These are phyloP conservation scores for Microvelia longipes DNA, from an alignment of 1,140 invertebrate species.

Conservation along the genomic window DNA sequence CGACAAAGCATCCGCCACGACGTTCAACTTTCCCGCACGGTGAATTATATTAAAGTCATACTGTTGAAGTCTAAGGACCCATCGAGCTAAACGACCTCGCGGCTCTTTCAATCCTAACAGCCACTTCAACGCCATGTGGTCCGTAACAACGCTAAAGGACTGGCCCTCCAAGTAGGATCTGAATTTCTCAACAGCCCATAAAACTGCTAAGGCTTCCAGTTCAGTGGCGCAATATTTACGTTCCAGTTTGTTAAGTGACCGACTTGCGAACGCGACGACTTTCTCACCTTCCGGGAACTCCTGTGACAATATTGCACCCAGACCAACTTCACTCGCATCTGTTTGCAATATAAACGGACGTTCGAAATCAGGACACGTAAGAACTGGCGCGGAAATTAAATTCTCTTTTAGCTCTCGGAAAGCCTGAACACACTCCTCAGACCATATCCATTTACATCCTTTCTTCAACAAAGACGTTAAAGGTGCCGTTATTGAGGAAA, in stretches of 20 bases:
- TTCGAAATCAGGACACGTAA: conserved; percentile 21
- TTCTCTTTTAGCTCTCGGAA: no score
- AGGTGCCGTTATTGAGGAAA: no score
- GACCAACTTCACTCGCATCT: no score
- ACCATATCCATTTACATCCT: conserved; percentile 15
- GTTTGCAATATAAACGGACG: no score
- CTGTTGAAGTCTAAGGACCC: conserved; percentile 22
- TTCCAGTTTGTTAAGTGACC: conserved; percentile 27
- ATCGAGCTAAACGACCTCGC: conserved; percentile 28
- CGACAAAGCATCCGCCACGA: conserved; percentile 12
- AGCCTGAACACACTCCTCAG: conserved; percentile 14
- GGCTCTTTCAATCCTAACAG: conserved; percentile 30
- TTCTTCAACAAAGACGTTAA: no score
- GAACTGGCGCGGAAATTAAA: no score
- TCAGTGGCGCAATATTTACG: conserved; percentile 32
- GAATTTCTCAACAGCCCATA: conserved; percentile 30
- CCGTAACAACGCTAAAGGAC: conserved; percentile 29
- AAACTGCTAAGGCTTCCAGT: conserved; percentile 30
- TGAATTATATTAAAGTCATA: conserved; percentile 22
- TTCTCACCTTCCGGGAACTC: background rate
- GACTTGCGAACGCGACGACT: conserved; percentile 30
- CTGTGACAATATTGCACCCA: background rate
- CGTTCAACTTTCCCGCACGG: conserved; percentile 15
- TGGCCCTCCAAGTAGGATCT: conserved; percentile 23
- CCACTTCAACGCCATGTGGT: conserved; percentile 33